phyloP scores from a whole-genome alignment of 2,113 vertebrate species.

The Choloepus hoffmanni region DNA sequence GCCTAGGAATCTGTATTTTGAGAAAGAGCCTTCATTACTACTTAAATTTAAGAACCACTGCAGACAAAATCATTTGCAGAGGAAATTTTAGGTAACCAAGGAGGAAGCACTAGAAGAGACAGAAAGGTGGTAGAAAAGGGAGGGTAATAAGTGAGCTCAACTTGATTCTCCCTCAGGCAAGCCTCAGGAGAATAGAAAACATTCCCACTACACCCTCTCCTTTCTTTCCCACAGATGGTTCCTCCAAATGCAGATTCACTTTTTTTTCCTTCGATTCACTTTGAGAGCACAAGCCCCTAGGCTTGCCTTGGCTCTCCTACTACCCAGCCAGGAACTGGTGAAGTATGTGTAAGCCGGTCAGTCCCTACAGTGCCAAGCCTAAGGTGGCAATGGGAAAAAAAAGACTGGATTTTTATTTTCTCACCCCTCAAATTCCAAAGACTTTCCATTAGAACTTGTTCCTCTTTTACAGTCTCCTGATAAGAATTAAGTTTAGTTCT shows the following conservation, averaged over 20 bases:
- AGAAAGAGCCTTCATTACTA: neutral
- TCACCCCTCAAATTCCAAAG: neutral
- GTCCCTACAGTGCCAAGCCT: neutral
- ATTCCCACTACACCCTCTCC: neutral
- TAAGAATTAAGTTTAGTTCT: slow-evolving; percentile 3
- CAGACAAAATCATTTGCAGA: neutral
- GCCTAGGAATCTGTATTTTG: neutral
- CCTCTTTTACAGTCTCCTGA: neutral
- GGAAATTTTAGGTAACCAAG: neutral
- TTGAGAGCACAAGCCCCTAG: neutral
- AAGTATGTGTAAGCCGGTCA: neutral
- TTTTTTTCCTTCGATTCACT: neutral
- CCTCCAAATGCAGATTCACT: neutral
- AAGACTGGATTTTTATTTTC: neutral
- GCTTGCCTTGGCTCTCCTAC: neutral
- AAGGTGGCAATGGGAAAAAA: neutral
- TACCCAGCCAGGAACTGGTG: neutral
- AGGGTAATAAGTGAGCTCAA: neutral
- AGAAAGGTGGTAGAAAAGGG: neutral
- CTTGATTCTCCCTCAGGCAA: neutral
- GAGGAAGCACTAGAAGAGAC: neutral
- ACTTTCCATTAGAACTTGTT: neutral
- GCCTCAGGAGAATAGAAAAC: neutral
- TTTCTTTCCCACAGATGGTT: neutral
- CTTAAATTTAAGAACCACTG: neutral